Conservation (phyloP, 2,113 vertebrate species). For the Rhinolophus ferrumequinum region DNA sequence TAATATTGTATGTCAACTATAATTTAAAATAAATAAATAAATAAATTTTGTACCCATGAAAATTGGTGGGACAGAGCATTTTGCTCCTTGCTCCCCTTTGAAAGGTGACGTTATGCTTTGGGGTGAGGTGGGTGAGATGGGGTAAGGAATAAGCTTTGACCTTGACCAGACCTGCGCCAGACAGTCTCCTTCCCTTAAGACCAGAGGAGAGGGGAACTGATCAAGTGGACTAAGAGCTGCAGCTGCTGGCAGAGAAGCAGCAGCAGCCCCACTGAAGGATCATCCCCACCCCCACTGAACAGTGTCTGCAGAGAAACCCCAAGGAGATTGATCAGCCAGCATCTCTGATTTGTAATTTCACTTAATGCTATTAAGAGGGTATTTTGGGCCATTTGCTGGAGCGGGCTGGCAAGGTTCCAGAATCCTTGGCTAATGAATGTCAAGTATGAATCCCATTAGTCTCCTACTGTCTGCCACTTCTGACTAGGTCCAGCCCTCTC, state of each 20-base stretch:
- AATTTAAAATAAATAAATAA: not conserved
- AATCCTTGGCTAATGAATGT: conserved; percentile 81
- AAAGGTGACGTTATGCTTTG: not conserved
- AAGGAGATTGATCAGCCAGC: conserved; percentile 79
- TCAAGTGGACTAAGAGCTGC: too few species aligned
- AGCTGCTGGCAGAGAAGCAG: not conserved
- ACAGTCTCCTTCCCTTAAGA: not conserved
- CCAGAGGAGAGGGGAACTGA: not conserved
- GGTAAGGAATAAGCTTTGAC: not conserved
- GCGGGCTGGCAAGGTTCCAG: conserved; percentile 77
- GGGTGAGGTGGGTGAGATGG: too few species aligned
- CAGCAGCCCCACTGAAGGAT: accelerated
- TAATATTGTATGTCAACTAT: not conserved
- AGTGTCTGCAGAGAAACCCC: conserved; percentile 64
- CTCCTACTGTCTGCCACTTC: conserved; percentile 67
- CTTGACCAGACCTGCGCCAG: not conserved
- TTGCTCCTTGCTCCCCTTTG: not conserved
- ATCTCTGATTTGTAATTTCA: conserved; percentile 81
- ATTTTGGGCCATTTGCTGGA: conserved; percentile 79
- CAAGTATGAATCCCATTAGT: conserved; percentile 84
- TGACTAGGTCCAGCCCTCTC: conserved; percentile 25
- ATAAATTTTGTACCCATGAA: not conserved
- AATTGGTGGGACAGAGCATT: not conserved
- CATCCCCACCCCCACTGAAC: not conserved
- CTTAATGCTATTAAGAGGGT: conserved; percentile 83